Evolutionary conservation across 2,797 vertebrate species (phyloP), one percentile per base, ranked within the genome.

Genomic region (Phylloscopus collybita): DNA sequence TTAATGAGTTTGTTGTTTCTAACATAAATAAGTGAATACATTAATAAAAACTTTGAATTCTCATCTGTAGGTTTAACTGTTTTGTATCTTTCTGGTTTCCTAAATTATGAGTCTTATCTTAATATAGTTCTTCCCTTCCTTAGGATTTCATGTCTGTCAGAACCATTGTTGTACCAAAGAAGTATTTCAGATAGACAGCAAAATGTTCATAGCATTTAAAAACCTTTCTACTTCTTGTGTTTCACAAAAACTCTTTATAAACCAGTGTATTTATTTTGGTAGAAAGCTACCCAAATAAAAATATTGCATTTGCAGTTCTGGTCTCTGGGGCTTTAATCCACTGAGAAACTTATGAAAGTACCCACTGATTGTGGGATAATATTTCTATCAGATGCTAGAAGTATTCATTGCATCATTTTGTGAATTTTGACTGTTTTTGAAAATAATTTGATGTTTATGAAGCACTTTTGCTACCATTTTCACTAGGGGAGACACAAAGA

Each of bases 251-350:
- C 16, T 53, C 64, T 82, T 73, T 70, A 71, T 82, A 86, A 93
- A 79, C 49, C 36, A 86, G 20, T 73, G 32, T 76, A 62, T 94
- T 92, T 92, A 60, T 85, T 89, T 91, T 86, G 69, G 61, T 88
- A 81, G 65, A 89, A 94, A 88, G 25, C 32, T 90, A 89, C 66
- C 57, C 84, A 80, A 82, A 89, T 71, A 59, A 81, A 96, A 95
- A 80, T 76, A 92, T 1, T 93, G 79, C 69, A 65, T 87, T 94
- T 88, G 42, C 89, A 86, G 1, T 80, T 87, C 79, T 72, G 20
- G 75, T 94, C 87, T 86, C 92, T 59, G 44, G 88, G 72, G 88
- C 16, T 93, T 93, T 80, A 64, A 83, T 86, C 54, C 45, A 54
- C 84, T 76, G 79, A 89, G 92, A 89, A 92, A 74, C 54, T 50